Base-by-base conservation (phyloP, 2,113 vertebrate genomes). In the Rattus rattus region DNA sequence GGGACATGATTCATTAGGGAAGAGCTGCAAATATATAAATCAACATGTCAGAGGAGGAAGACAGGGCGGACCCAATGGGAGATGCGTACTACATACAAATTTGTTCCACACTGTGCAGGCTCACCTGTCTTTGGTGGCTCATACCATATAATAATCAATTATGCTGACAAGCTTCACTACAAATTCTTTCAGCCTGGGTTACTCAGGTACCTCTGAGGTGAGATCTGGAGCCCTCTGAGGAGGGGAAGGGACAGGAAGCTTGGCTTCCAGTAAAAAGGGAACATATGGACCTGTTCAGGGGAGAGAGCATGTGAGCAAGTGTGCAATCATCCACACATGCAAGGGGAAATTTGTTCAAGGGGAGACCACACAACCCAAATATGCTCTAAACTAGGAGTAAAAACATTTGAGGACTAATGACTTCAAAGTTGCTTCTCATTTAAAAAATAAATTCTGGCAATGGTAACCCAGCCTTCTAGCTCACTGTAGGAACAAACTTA, bases 121-220 rank as follows among this genome's bases (percentile, higher is more conserved):
- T 98, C 97, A 97, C 98, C 98, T 97, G 97, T 97, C 97, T 88
- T 67, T 33, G 94, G 97, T 88, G 97, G 96, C 56, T 67, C 80
- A 81, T 54, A 89, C 93, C 24, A 43, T 72, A 97, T 98, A 98
- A 99, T 98, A 98, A 99, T 99, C 99, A 98, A 98, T 99, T 98
- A 98, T 89, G 70, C 97, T 98, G 98, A 98, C 98, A 98, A 98
- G 98, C 97, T 98, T 96, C 87, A 91, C 97, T 94, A 96, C 22
- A 77, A 92, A 93, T 96, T 80, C 59, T 97, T 98, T 93, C 89
- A 86, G 97, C 90, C 95, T 92, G 2, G 49, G 95, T 96, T 98
- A 89, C 52, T 94, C 28, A 2, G 0, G 16, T 17, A 83, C 67
- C 94, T 96, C 56, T 54, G 73, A 95, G 96, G 86, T 84, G 90